These are phyloP conservation scores for Peromyscus aztecus DNA, from an alignment of 2,797 vertebrate species.

Conservation along the genomic window DNA sequence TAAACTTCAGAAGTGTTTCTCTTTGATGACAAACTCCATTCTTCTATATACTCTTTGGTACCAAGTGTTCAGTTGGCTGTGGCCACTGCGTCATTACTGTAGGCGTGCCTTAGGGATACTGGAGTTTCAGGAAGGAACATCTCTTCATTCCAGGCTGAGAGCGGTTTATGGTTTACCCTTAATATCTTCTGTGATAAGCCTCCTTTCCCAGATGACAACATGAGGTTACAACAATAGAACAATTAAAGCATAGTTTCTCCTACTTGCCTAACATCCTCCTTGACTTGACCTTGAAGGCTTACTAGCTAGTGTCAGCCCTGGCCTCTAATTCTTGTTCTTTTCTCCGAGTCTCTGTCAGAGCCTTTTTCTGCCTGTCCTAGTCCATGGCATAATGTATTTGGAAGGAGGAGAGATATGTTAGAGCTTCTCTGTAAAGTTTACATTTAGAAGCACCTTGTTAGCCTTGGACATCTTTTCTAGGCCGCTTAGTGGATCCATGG, in stretches of 20 bases:
- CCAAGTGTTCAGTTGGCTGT: background rate
- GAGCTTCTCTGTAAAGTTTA: constrained; percentile 54
- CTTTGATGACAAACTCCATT: background rate
- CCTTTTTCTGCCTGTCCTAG: constrained; percentile 36
- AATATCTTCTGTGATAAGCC: background rate
- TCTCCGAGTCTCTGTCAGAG: constrained; percentile 74
- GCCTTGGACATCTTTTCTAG: constrained; percentile 8
- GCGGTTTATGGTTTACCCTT: background rate
- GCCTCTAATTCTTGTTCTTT: constrained; percentile 72
- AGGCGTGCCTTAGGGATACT: background rate
- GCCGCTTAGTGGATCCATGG: background rate
- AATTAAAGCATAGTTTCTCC: background rate
- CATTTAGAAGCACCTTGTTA: constrained; percentile 44
- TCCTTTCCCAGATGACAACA: background rate
- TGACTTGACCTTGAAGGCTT: constrained; percentile 70
- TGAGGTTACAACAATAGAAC: background rate
- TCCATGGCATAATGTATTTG: constrained; percentile 28
- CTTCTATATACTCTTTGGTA: background rate
- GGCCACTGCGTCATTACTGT: background rate
- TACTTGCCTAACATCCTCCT: constrained; percentile 14
- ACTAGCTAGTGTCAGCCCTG: background rate
- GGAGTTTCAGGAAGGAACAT: background rate
- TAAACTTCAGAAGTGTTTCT: background rate
- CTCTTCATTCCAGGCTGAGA: background rate
- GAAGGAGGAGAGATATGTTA: constrained; percentile 54